phyloP scores from a whole-genome alignment of 2,797 vertebrate genomes.

The Darevskia nairensis region DNA sequence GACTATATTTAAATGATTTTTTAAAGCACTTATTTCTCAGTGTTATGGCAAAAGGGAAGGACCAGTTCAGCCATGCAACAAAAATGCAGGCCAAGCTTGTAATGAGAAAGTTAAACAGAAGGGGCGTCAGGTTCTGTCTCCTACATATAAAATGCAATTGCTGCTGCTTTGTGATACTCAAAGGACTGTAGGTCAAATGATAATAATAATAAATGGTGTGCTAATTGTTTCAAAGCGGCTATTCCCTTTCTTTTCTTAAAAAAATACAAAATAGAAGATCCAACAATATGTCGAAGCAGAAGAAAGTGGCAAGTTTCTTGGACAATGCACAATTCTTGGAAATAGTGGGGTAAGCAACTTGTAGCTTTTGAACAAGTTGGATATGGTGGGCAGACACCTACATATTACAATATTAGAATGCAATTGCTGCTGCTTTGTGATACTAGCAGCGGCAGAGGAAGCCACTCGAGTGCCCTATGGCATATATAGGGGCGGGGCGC shows the following conservation, averaged over 20 bases:
- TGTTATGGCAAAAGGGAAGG: not conserved
- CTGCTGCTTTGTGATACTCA: not conserved
- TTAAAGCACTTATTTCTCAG: not conserved
- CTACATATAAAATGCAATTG: not conserved
- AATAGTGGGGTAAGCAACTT: slow-evolving; percentile 64
- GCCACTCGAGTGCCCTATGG: no score
- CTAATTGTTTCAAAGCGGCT: not conserved
- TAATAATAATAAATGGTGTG: no score
- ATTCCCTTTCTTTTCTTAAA: not conserved
- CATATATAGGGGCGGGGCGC: no score
- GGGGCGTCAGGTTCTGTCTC: not conserved
- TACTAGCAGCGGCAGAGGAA: no score
- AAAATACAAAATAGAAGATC: not conserved
- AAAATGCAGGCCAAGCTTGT: not conserved
- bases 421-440: not conserved
- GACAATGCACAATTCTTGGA: slow-evolving; percentile 53
- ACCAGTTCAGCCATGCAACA: not conserved
- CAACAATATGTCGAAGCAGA: not conserved
- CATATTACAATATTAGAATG: not conserved
- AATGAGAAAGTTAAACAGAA: not conserved
- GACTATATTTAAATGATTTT: not conserved
- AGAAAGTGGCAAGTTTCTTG: slow-evolving; percentile 42
- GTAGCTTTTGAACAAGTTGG: not conserved
- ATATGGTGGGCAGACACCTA: no score
- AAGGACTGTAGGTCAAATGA: not conserved